phyloP scores from a whole-genome alignment of 2,797 vertebrate genomes.

The Corythornis leucogaster region DNA sequence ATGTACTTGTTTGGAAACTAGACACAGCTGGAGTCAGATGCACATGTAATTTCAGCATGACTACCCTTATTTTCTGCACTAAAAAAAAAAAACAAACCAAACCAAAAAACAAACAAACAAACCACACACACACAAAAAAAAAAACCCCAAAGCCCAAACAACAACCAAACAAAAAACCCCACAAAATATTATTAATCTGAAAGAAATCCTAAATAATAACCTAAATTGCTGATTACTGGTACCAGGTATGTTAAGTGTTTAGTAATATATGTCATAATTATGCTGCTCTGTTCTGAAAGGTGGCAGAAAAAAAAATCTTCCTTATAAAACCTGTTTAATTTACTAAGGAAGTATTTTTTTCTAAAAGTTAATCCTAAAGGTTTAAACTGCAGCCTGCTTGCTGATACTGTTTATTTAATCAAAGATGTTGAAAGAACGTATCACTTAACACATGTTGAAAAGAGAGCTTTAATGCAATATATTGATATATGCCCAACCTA shows the following conservation, averaged over 20 bases:
- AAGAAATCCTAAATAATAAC: background rate
- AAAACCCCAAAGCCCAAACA: no score
- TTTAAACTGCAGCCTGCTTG: background rate
- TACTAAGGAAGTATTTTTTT: background rate
- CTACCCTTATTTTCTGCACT: background rate
- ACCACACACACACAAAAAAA: no score
- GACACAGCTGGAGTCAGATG: background rate
- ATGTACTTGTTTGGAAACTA: background rate
- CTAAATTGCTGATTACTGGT: background rate
- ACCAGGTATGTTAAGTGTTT: background rate
- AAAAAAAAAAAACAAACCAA: background rate
- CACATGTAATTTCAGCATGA: background rate
- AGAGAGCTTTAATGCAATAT: background rate
- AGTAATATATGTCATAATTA: background rate
- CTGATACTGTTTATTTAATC: background rate
- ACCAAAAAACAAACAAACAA: background rate
- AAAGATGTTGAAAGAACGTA: background rate
- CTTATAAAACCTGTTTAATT: background rate
- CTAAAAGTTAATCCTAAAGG: background rate
- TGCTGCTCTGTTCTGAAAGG: background rate
- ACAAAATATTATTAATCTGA: no score
- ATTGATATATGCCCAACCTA: background rate
- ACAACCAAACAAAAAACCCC: no score
- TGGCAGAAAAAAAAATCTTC: background rate
- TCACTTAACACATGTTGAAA: background rate